Base-by-base conservation (phyloP, 2,113 vertebrate genomes). In the Paramormyrops kingsleyae region DNA sequence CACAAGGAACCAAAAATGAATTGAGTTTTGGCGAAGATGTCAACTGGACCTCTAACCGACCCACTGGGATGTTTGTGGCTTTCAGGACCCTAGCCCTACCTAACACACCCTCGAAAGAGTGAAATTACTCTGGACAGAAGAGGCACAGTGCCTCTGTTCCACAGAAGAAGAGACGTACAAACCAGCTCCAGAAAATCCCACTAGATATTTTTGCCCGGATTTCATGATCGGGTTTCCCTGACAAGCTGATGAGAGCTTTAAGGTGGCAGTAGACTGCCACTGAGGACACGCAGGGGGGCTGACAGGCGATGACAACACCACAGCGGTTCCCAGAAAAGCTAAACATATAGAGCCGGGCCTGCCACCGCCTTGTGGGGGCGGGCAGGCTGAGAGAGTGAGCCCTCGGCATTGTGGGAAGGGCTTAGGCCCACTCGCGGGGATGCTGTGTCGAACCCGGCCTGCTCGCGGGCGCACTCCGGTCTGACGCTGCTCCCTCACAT, bases 91-190 rank as follows among this genome's bases (percentile, higher is more conserved):
- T 4, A n/a, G 12, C 31, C 46, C 21, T 15, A 17, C 42, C 47
- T 86, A 66, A 42, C 59, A 87, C 91, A 74, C 89, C 50, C 53
- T 92, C 10, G 46, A 49, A 74, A 44, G 91, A 94, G 91, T 91
- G 91, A 90, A 42, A 83, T 31, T n/a, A 83, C 31, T 83, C 35
- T 2, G 24, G 50, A 90, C 42, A 66, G 46, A 47, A 27, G 47
- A 85, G 47, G 44, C 89, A 53, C 47, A 24, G 31, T 21, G 31
- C 24, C 27, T 49, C 85, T 46, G 86, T 9, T 84, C 87, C 39
- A 56, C 87, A 10, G 92, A 94, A 95, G 93, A 95, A 93, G 94
- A 95, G 92, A 95, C 92, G 94, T 94, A 94, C 95, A 94, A 95
- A 94, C 95, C 92, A 92, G 92, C 92, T 93, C 91, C 80, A 87